These are phyloP conservation scores for Musca domestica DNA, from an alignment of 1,140 invertebrate species.

Conservation along the genomic window DNA sequence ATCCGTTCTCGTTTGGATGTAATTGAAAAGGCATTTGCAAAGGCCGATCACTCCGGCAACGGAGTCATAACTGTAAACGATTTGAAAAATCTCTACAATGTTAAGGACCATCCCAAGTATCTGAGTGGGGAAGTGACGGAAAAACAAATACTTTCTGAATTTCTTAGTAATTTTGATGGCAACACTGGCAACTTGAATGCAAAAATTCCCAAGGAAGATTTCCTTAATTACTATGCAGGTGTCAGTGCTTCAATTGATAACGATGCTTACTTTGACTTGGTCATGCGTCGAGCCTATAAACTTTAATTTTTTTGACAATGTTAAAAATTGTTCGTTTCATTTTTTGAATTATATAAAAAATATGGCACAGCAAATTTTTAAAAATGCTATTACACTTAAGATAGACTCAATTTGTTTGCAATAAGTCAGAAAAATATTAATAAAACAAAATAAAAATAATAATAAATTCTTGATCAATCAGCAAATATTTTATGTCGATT, in stretches of 20 bases:
- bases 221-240: constrained; percentile 88
- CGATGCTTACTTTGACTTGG: constrained; percentile 91
- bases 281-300: constrained; percentile 91
- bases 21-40: constrained; percentile 81
- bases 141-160: constrained; percentile 76
- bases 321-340: too few species aligned
- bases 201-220: constrained; percentile 83
- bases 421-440: too few species aligned
- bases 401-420: too few species aligned
- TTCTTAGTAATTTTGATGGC: constrained; percentile 82
- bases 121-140: constrained; percentile 86
- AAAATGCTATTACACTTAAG: too few species aligned
- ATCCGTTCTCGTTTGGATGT: constrained; percentile 68
- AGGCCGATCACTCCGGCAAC: constrained; percentile 83
- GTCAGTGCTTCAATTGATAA: constrained; percentile 92
- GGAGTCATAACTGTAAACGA: constrained; percentile 82
- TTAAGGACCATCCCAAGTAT: constrained; percentile 59
- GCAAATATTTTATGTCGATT: too few species aligned
- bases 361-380: too few species aligned
- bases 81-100: constrained; percentile 56
- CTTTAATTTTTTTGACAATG: too few species aligned
- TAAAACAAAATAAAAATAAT: too few species aligned
- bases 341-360: too few species aligned
- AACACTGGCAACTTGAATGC: constrained; percentile 58
- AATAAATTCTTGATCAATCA: too few species aligned